phyloP scores from a whole-genome alignment of 1,140 invertebrate species.

The Drosophila mauritiana region DNA sequence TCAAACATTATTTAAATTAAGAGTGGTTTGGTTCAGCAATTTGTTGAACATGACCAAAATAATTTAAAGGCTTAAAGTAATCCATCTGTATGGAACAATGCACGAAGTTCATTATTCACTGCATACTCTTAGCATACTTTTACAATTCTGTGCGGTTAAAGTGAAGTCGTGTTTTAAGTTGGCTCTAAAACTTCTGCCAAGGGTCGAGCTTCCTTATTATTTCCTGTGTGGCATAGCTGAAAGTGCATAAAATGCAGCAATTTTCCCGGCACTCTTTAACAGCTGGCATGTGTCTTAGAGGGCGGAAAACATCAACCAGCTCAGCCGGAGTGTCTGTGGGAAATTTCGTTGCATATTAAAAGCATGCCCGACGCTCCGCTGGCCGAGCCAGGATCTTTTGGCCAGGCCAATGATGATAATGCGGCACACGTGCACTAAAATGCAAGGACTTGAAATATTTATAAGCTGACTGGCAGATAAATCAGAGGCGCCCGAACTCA shows the following conservation, averaged over 20 bases:
- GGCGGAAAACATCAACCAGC: conserved; percentile 29
- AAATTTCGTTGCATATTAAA: conserved; percentile 65
- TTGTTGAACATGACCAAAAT: too few relatives aligned
- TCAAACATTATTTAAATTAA: too few relatives aligned
- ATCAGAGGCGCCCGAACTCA: conserved; percentile 63
- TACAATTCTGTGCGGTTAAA: neutral
- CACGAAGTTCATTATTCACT: neutral
- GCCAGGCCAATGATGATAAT: conserved; percentile 61
- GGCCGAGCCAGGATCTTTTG: conserved; percentile 5
- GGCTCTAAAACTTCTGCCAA: too few relatives aligned
- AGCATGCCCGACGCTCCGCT: conserved; percentile 22
- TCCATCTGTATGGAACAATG: neutral
- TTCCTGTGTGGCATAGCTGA: neutral
- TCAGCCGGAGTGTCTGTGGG: conserved; percentile 1
- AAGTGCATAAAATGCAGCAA: conserved; percentile 43
- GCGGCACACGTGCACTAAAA: conserved; percentile 78
- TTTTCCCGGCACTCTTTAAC: conserved; percentile 23
- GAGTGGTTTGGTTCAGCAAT: too few relatives aligned
- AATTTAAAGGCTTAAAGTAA: too few relatives aligned
- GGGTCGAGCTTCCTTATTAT: neutral
- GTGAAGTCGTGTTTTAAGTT: neutral
- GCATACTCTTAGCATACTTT: neutral
- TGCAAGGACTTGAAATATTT: conserved; percentile 81
- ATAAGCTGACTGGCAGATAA: conserved; percentile 72
- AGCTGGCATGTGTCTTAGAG: conserved; percentile 35